A percentile compares a stretch with the other conserved stretches of the same genome.
Conservation (phyloP, 1,140 invertebrate genomes). For the Drosophila bocqueti region DNA sequence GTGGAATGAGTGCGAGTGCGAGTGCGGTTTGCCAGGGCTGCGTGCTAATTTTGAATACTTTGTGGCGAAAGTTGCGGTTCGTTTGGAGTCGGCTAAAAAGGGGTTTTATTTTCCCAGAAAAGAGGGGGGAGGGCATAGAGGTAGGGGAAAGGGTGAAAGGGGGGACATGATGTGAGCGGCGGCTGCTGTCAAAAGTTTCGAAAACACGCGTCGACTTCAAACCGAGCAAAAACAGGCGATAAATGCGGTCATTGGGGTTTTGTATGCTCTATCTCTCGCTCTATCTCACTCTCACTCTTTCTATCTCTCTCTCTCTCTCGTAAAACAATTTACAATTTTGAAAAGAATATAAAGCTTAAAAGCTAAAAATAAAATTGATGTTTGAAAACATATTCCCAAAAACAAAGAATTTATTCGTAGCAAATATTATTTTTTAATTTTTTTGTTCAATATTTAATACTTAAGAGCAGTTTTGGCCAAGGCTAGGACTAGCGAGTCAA, state of each 20-base stretch:
- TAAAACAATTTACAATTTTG: no score
- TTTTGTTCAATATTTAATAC: no score
- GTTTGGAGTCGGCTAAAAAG: conserved; percentile 8
- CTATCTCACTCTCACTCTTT: not conserved
- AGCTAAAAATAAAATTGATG: no score
- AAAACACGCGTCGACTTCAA: conserved; percentile 41
- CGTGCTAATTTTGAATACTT: conserved; percentile 68
- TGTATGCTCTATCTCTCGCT: not conserved
- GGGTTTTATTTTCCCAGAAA: conserved; percentile 17
- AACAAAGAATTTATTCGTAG: no score
- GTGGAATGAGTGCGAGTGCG: conserved; percentile 1
- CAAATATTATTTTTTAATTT: no score
- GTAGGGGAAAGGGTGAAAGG: not conserved
- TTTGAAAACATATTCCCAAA: no score
- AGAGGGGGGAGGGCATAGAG: no score
- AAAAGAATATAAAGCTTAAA: no score
- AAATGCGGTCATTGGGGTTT: conserved; percentile 24
- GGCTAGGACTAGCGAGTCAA: no score
- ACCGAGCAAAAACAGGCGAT: conserved; percentile 18
- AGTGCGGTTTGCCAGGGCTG: conserved; percentile 42
- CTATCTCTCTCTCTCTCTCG: no score
- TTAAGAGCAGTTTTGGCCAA: no score
- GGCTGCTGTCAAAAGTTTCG: conserved; percentile 47
- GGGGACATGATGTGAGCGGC: conserved; percentile 11
- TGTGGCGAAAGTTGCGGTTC: conserved; percentile 40